These are phyloP conservation scores for Gymnothorax reevesii DNA, from an alignment of 2,797 vertebrate genomes.

Conservation along the genomic window DNA sequence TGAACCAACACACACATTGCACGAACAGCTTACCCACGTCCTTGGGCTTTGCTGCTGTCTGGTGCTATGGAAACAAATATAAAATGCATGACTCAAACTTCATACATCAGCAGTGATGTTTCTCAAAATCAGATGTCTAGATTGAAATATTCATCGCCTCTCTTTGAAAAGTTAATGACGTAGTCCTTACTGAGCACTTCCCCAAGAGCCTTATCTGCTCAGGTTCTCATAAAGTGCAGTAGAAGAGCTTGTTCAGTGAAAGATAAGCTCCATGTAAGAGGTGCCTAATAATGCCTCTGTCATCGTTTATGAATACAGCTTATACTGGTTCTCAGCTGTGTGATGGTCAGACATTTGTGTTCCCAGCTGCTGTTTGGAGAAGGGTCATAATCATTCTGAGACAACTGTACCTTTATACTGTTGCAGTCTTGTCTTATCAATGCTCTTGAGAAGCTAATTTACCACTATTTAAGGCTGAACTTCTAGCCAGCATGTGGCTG, in stretches of 20 bases:
- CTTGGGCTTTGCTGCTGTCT: not conserved
- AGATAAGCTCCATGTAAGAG: slow-evolving; percentile 16
- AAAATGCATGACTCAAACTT: slow-evolving; percentile 7
- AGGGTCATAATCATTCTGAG: not conserved
- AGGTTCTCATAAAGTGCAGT: not conserved
- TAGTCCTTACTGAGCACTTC: not conserved
- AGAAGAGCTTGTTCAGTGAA: slow-evolving; percentile 13
- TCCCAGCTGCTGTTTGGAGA: not conserved
- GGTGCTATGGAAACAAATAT: not conserved
- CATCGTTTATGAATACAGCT: not conserved
- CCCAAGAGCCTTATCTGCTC: not conserved
- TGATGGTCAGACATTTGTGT: not conserved
- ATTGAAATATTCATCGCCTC: slow-evolving; percentile 8
- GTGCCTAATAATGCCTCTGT: not conserved
- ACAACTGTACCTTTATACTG: not conserved
- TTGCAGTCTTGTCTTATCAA: not conserved
- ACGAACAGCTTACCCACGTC: not conserved
- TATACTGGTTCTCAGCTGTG: not conserved
- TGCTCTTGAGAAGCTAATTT: slow-evolving; percentile 2
- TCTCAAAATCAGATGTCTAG: not conserved
- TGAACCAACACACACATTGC: not conserved
- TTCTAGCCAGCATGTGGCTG: not conserved
- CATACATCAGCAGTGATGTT: slow-evolving; percentile 5
- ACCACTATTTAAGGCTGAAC: not conserved
- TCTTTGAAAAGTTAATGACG: slow-evolving; percentile 16